Evolutionary conservation across 2,797 vertebrate genomes (phyloP).

Genomic region (Uromys caudimaculatus): DNA sequence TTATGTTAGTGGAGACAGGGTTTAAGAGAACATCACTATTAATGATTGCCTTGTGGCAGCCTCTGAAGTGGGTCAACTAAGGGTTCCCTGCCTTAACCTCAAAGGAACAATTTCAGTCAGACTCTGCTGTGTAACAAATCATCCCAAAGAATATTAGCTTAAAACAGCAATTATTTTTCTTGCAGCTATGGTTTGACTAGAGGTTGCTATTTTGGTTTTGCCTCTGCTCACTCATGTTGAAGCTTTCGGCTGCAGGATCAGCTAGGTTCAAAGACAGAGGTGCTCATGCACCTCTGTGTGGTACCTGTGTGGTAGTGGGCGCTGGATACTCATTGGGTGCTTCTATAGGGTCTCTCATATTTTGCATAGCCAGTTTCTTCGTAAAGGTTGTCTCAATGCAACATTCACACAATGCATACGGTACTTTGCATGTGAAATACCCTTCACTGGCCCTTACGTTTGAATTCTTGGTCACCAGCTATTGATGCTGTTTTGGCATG

Average conservation of each 20-base stretch:
- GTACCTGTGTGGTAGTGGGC: not conserved
- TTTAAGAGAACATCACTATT: not conserved
- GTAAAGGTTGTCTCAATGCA: not conserved
- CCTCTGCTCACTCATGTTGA: not conserved
- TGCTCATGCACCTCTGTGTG: accelerated
- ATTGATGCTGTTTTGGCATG: not conserved
- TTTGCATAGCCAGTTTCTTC: not conserved
- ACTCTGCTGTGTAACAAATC: not conserved
- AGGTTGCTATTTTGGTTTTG: not conserved
- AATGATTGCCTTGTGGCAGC: not conserved
- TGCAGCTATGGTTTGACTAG: not conserved
- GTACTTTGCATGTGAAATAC: not conserved
- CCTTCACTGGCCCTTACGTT: not conserved
- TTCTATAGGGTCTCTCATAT: not conserved
- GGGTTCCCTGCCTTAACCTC: not conserved
- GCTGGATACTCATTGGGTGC: not conserved
- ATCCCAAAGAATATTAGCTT: not conserved
- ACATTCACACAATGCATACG: not conserved
- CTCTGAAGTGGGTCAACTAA: not conserved
- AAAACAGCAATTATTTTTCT: not conserved
- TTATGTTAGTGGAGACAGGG: not conserved
- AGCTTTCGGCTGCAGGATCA: not conserved
- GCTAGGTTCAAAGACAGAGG: not conserved
- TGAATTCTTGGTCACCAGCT: not conserved
- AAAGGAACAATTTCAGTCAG: not conserved